Conservation (phyloP, 2,113 vertebrate species). For the Aegotheles bennettii region DNA sequence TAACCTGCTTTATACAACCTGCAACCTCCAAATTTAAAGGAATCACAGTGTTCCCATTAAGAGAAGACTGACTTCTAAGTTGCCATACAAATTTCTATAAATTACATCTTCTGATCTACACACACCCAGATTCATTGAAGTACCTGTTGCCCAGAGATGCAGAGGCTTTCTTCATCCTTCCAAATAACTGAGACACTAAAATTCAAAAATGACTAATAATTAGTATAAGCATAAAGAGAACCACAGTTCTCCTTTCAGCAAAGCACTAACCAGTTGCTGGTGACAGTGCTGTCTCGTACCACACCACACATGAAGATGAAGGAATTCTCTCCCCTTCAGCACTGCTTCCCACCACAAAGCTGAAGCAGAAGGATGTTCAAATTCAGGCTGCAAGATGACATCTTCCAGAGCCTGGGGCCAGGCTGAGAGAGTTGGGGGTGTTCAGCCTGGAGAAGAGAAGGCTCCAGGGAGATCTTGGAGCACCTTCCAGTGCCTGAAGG, state of each 20-base stretch:
- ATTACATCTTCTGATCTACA: background rate
- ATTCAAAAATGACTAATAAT: background rate
- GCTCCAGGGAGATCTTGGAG: no score
- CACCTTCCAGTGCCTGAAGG: no score
- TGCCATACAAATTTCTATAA: background rate
- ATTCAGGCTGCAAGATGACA: background rate
- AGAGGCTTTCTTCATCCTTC: background rate
- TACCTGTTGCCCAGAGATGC: background rate
- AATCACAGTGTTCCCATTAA: background rate
- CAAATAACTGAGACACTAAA: background rate
- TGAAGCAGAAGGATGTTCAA: background rate
- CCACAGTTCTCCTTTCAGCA: background rate
- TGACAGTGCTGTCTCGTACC: background rate
- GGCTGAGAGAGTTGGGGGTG: no score
- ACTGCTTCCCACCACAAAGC: background rate
- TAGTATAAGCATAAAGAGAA: background rate
- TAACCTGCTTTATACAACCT: background rate
- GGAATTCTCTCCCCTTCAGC: background rate
- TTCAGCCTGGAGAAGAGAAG: no score
- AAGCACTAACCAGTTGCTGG: rapidly evolving
- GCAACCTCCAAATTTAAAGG: background rate
- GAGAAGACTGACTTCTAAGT: background rate
- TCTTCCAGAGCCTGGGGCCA: background rate
- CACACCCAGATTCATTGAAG: background rate
- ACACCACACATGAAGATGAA: rapidly evolving